Evolutionary conservation across 2,797 vertebrate genomes (phyloP), one percentile per base, ranked within the genome.

Genomic region (Heliangelus exortis): DNA sequence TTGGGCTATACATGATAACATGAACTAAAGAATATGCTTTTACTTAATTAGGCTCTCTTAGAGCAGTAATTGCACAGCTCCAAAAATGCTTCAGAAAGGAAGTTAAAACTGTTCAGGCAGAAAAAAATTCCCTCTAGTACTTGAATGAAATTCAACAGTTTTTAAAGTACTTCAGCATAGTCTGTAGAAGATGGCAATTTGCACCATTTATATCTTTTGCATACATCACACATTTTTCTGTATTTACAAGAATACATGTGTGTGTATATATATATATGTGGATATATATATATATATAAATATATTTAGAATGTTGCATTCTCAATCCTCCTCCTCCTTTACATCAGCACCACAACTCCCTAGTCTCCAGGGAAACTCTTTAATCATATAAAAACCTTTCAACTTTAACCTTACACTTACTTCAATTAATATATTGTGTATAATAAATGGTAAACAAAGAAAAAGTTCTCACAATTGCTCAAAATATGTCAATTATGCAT

Each of bases 21-120:
- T 7, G 51, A 33, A 77, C 39, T 68, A 78, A 76, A 75, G 73
- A 92, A 91, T 17, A 75, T 1, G 7, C 33, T 76, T 33, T 91
- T 72, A 69, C 31, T 94, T 86, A 93, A 94, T 72, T 69, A 94
- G 87, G 62, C 12, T 57, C 36, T 83, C 65, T 61, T 50, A 63
- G 0, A 90, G 12, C 33, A 89, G 45, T 82, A 89, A 86, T 31
- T 84, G 74, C 34, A 77, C 59, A 84, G 53, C 31, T 94, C 36
- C 63, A 48, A 34, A 83, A 91, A 26, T n/a, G n/a, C 62, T 95
- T 83, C 62, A 65, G 29, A 29, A 76, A 83, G 72, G 84, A 93
- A 92, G 3, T 11, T 11, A 90, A 93, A 84, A 92, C 26, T 63
- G 58, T 59, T 76, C 39, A 84, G 26, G 36, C 67, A 91, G 57